These are phyloP conservation scores for Pycnomerus fuliginosus DNA, from an alignment of 2,888 invertebrate species.

Conservation along the genomic window DNA sequence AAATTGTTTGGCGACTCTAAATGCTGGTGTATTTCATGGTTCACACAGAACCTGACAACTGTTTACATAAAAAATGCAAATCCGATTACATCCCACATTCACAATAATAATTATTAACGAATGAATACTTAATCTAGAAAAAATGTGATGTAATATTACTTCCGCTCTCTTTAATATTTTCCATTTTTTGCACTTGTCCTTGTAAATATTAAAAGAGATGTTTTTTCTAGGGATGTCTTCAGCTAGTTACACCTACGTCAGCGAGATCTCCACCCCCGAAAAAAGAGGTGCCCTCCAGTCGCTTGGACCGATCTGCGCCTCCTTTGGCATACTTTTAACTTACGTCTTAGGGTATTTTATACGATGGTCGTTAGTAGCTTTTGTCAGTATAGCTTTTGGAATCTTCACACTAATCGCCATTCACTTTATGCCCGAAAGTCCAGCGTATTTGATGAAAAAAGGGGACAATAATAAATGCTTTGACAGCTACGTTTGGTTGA, in stretches of 20 bases:
- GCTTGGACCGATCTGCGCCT: slow-evolving; percentile 69
- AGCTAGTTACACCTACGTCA: slow-evolving; percentile 67
- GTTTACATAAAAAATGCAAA: too few species aligned
- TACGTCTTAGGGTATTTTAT: slow-evolving; percentile 68
- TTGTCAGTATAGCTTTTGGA: slow-evolving; percentile 62
- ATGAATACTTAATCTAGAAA: too few species aligned
- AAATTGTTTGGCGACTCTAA: too few species aligned
- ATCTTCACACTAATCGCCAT: slow-evolving; percentile 60
- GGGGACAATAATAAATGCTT: slow-evolving; percentile 63
- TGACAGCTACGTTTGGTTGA: slow-evolving; percentile 64
- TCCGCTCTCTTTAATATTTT: too few species aligned
- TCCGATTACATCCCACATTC: too few species aligned
- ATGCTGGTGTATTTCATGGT: too few species aligned
- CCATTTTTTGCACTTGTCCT: too few species aligned
- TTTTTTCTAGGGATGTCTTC: slow-evolving; percentile 65
- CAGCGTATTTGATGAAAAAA: slow-evolving; percentile 64
- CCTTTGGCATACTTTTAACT: slow-evolving; percentile 69
- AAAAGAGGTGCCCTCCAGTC: slow-evolving; percentile 69
- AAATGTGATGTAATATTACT: too few species aligned
- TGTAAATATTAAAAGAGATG: neutral
- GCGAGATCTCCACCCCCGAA: slow-evolving; percentile 67
- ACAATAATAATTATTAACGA: too few species aligned
- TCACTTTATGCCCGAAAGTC: slow-evolving; percentile 69
- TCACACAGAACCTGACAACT: too few species aligned
- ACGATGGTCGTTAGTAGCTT: slow-evolving; percentile 66